Evolutionary conservation across 2,888 invertebrate genomes (phyloP), one percentile per base, ranked within the genome.

Genomic region (Salpingus planirostris): DNA sequence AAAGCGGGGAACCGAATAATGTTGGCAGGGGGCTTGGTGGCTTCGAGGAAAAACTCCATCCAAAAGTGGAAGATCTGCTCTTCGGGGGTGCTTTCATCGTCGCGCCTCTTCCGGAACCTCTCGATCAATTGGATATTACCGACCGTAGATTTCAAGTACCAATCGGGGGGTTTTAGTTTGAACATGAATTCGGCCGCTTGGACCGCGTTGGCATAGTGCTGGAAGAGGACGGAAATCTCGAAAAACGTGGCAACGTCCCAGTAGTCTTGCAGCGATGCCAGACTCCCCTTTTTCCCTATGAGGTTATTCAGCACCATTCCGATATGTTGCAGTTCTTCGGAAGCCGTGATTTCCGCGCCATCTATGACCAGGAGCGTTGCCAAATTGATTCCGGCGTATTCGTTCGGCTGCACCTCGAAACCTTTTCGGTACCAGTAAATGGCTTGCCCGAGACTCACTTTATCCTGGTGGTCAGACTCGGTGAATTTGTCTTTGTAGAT

Each of bases 231-330:
- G 26, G 93, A 93, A 46, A 97, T 96, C 68, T 96, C 96, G 64
- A 97, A 96, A 71, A 92, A 98, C 2, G 92, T 96, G 0, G 96
- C 96, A 8, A 98, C 96, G 63, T 96, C 96, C 98, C 98, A 98
- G 59, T 98, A 98, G 60, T 98, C 96, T 49, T 84, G 85, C 11
- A 98, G 69, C 1, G 90, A 89, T 0, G 84, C 80, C 14, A 98
- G 67, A 58, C 91, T 92, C 24, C 98, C 98, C 61, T 98, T 98
- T 59, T 93, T 89, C 0, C 98, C 98, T 53, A 98, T 96, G 36
- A 97, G 70, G 67, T 95, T 95, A 62, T 97, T 98, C 42, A 98
- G 67, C 5, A 93, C 88, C 77, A 95, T 87, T 27, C 87, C 92
- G 52, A 93, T 90, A 52, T 89, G 88, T 55, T 90, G 90, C 13